A percentile compares a stretch with the other conserved stretches of the same genome.
Evolutionary conservation across 2,113 vertebrate species (phyloP).

Genomic region (Phalacrocorax aristotelis): DNA sequence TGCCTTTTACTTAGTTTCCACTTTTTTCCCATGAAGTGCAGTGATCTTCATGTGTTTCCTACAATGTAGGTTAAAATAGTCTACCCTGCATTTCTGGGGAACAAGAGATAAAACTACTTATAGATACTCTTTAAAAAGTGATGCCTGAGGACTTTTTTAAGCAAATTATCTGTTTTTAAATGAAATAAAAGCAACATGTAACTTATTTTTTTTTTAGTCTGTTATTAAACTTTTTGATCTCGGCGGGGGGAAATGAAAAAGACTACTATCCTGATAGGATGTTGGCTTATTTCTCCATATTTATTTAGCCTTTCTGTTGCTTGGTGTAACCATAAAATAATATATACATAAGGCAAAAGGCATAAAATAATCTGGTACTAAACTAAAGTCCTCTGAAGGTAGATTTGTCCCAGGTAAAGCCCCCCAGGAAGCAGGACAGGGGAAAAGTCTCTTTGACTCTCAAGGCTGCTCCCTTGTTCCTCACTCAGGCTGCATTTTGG

Average conservation of each 20-base stretch:
- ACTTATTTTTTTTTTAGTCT: not conserved
- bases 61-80: not conserved
- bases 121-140: not conserved
- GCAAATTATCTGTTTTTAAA: not conserved
- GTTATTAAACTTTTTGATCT: not conserved
- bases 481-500: not conserved
- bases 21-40: not conserved
- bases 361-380: not conserved
- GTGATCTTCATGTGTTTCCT: not conserved
- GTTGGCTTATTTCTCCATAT: not conserved
- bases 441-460: not conserved
- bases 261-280: not conserved
- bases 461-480: not conserved
- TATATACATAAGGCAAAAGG: not conserved
- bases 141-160: not conserved
- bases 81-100: not conserved
- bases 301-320: not conserved
- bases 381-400: not conserved
- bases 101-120: not conserved
- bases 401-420: not conserved
- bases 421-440: not conserved
- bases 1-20: not conserved
- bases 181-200: not conserved
- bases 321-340: not conserved
- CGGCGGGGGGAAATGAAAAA: rapidly evolving